Conservation (phyloP, 2,888 invertebrate genomes). For the Agriopis aurantiaria region DNA sequence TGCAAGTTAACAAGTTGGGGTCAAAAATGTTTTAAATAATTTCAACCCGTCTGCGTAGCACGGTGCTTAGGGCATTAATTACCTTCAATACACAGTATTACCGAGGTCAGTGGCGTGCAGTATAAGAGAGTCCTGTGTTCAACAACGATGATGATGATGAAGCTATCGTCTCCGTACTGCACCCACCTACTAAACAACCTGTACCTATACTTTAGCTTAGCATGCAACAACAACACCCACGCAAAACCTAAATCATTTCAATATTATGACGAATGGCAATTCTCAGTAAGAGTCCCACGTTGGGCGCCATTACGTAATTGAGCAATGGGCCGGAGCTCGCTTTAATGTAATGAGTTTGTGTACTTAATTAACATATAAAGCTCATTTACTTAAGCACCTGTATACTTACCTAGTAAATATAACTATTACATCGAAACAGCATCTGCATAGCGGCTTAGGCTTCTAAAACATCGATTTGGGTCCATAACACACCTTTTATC, state of each 20-base stretch:
- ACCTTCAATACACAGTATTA: no score
- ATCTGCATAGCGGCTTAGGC: constrained; percentile 12
- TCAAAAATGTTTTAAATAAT: no score
- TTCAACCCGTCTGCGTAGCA: no score
- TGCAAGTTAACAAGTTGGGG: no score
- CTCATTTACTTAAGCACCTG: constrained; percentile 2
- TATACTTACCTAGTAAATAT: constrained; percentile 13
- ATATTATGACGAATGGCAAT: constrained; percentile 26
- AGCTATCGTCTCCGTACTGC: no score
- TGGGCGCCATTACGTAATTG: constrained; percentile 51
- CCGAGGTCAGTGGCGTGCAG: no score
- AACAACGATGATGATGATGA: no score
- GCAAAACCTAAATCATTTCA: constrained; percentile 18
- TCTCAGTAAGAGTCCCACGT: constrained; percentile 39
- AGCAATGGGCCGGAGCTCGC: constrained; percentile 36
- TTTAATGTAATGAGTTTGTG: constrained; percentile 26
- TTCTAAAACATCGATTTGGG: constrained; percentile 41
- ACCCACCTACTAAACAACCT: no score
- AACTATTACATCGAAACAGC: constrained; percentile 11
- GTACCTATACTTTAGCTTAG: neutral
- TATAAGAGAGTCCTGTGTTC: no score
- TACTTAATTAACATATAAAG: constrained; percentile 33
- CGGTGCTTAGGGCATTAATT: no score
- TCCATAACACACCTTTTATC: neutral
- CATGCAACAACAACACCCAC: constrained; percentile 12